phyloP scores from a whole-genome alignment of 1,140 invertebrate species.

The Drosophila mojavensis region DNA sequence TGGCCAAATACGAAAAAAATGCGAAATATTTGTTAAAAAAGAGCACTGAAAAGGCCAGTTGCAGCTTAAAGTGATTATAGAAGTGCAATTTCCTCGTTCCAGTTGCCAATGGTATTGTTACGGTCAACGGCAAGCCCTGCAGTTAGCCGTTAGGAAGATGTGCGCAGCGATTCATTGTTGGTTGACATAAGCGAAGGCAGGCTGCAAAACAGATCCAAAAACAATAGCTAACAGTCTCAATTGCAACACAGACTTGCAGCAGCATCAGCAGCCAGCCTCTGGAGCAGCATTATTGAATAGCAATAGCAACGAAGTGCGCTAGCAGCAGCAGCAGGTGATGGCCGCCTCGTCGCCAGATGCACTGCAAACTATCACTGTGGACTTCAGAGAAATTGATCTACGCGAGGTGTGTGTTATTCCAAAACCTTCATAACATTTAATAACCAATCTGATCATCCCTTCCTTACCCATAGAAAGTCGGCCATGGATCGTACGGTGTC shows the following conservation, averaged over 20 bases:
- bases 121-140: slow-evolving; percentile 8
- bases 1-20: slow-evolving; percentile 34
- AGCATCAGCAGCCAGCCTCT: background rate
- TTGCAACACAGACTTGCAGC: slow-evolving; percentile 12
- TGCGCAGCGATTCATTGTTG: slow-evolving; percentile 49
- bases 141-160: slow-evolving; percentile 38
- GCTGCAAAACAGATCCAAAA: slow-evolving; percentile 18
- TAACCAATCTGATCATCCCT: background rate
- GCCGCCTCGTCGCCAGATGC: slow-evolving; percentile 59
- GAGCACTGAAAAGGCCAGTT: background rate
- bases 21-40: slow-evolving; percentile 35
- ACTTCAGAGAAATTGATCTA: slow-evolving; percentile 57
- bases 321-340: slow-evolving; percentile 44
- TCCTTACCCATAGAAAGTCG: slow-evolving; percentile 90
- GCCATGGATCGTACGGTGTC: slow-evolving; percentile 98
- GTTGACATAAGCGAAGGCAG: slow-evolving; percentile 36
- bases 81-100: slow-evolving; percentile 8
- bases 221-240: slow-evolving; percentile 2
- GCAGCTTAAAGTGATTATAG: slow-evolving; percentile 2
- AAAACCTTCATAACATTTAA: background rate
- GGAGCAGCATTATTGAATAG: background rate
- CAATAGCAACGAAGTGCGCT: background rate
- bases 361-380: slow-evolving; percentile 55
- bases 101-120: slow-evolving; percentile 28
- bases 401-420: slow-evolving; percentile 40